Percentiles rank a stretch among this genome's conserved stretches.
phyloP scores from a whole-genome alignment of 2,113 vertebrate genomes.

The Morone chrysops region DNA sequence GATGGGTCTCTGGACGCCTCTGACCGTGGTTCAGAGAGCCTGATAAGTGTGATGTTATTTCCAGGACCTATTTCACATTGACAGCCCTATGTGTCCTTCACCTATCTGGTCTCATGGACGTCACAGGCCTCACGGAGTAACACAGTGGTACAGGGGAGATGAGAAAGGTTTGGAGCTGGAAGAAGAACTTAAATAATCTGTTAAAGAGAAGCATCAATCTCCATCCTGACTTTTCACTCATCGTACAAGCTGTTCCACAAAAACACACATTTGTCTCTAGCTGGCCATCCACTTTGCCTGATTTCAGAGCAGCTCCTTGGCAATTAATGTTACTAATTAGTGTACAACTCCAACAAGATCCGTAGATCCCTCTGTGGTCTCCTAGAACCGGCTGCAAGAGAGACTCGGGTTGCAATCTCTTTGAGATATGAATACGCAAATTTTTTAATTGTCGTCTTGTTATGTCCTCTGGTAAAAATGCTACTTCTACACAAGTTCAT shows the following conservation, averaged over 20 bases:
- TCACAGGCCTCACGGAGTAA: constrained; percentile 24
- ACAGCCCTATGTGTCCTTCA: constrained; percentile 35
- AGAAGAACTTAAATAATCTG: constrained; percentile 41
- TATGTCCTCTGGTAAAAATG: not conserved
- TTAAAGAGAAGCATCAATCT: constrained; percentile 1
- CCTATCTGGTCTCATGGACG: constrained; percentile 49
- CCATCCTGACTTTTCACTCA: constrained; percentile 19
- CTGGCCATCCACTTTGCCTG: constrained; percentile 18
- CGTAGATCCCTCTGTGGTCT: constrained; percentile 19
- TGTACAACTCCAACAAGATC: constrained; percentile 37
- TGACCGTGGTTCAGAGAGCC: constrained; percentile 32
- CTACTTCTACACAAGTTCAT: not conserved
- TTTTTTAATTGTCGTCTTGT: constrained; percentile 8
- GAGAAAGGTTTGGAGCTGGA: constrained; percentile 26
- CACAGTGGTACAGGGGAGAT: not conserved
- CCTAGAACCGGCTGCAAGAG: not conserved
- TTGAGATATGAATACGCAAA: not conserved
- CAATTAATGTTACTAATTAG: constrained; percentile 74
- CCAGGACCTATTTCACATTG: constrained; percentile 50
- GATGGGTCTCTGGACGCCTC: constrained; percentile 40
- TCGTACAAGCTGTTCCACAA: constrained; percentile 33
- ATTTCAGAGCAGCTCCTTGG: constrained; percentile 45
- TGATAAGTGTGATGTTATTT: constrained; percentile 70
- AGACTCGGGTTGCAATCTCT: constrained; percentile 10
- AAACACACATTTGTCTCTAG: constrained; percentile 32